Evolutionary conservation across 2,888 invertebrate species (phyloP).

Genomic region (Buathra laborator): DNA sequence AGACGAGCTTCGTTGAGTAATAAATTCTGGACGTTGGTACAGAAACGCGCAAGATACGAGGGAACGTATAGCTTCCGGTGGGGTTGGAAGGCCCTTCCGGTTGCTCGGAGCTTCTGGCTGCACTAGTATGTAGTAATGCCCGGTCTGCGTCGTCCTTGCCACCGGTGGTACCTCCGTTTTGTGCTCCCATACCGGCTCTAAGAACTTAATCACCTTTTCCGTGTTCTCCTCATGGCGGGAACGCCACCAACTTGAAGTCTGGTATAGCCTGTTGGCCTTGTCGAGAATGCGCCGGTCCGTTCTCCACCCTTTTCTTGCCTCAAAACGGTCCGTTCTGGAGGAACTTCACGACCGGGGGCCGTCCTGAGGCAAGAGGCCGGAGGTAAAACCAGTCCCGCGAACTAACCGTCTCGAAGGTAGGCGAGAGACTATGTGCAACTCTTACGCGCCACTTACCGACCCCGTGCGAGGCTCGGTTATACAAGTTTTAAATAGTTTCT

Average conservation of each 20-base stretch:
- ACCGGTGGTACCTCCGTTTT: conserved; percentile 53
- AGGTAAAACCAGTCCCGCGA: conserved; percentile 5
- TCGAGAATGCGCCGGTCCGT: neutral
- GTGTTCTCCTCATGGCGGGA: conserved; percentile 61
- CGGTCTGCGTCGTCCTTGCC: conserved; percentile 38
- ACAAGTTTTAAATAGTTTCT: conserved; percentile 74
- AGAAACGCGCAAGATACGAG: conserved; percentile 79
- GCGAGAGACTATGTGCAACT: conserved; percentile 33
- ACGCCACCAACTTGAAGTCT: conserved; percentile 49
- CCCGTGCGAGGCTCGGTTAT: conserved; percentile 55
- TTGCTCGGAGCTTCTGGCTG: conserved; percentile 53
- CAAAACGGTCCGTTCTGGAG: conserved; percentile 27
- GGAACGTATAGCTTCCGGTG: conserved; percentile 74
- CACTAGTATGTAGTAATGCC: conserved; percentile 10
- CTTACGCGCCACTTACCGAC: conserved; percentile 66
- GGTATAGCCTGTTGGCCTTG: conserved; percentile 36
- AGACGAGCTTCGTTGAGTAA: conserved; percentile 77
- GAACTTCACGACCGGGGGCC: neutral
- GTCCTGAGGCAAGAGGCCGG: neutral
- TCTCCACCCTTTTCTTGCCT: conserved; percentile 43
- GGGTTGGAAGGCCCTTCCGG: conserved; percentile 63
- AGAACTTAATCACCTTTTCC: conserved; percentile 69
- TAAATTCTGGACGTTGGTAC: conserved; percentile 82
- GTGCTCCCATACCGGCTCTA: conserved; percentile 45
- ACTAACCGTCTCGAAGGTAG: conserved; percentile 33